Percentiles rank a stretch among this genome's conserved stretches.
Evolutionary conservation across 2,113 vertebrate species (phyloP).

Genomic region (Picathartes gymnocephalus): DNA sequence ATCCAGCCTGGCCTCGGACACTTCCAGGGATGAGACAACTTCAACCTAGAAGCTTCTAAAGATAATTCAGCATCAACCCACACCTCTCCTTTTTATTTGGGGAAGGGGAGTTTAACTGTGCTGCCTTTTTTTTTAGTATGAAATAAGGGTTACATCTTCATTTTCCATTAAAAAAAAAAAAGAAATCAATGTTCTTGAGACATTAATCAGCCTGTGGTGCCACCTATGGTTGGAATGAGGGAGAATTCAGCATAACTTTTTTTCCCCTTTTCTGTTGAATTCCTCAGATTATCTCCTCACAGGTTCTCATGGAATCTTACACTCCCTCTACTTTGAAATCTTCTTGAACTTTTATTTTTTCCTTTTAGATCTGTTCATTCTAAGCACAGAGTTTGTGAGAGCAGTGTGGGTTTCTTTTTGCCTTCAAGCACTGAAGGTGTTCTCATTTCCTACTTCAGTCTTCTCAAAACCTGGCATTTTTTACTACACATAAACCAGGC

Average conservation of each 20-base stretch:
- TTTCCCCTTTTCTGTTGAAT: background rate
- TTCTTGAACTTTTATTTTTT: background rate
- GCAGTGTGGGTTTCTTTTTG: background rate
- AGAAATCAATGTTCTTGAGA: background rate
- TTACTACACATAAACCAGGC: background rate
- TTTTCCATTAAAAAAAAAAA: background rate
- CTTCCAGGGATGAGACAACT: background rate
- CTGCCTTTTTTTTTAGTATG: background rate
- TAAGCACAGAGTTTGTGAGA: background rate
- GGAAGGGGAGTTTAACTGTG: background rate
- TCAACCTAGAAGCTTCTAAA: background rate
- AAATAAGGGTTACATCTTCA: background rate
- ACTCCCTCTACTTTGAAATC: background rate
- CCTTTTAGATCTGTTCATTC: background rate
- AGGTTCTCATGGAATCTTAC: background rate
- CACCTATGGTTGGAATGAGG: conserved; percentile 23
- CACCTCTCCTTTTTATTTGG: background rate
- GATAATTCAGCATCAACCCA: background rate
- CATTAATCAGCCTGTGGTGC: conserved; percentile 17
- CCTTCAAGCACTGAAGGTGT: background rate
- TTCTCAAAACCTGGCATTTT: background rate
- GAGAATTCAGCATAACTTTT: background rate
- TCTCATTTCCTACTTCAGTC: background rate
- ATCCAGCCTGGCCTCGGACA: background rate
- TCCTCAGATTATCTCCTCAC: background rate